phyloP scores from a whole-genome alignment of 2,888 invertebrate species.

The Anticlea derivata region DNA sequence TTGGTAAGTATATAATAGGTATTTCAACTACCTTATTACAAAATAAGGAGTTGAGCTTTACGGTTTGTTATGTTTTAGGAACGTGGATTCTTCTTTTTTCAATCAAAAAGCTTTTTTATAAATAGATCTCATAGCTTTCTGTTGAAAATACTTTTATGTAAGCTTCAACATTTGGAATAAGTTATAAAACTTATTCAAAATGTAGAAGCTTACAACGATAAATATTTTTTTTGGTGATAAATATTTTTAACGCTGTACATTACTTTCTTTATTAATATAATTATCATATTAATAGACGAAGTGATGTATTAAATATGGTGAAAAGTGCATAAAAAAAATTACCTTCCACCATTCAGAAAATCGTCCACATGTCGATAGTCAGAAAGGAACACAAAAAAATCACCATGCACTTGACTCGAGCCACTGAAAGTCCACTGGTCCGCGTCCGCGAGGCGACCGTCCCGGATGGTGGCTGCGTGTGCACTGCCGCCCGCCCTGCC shows the following conservation, averaged over 20 bases:
- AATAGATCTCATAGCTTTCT: too few species aligned
- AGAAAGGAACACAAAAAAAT: constrained; percentile 28
- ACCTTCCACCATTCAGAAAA: constrained; percentile 11
- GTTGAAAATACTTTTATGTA: too few species aligned
- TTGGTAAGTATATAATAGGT: constrained; percentile 14
- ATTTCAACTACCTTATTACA: not conserved
- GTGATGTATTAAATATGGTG: too few species aligned
- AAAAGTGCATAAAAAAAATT: not conserved
- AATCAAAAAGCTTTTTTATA: too few species aligned
- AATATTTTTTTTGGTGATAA: too few species aligned
- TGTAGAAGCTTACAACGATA: too few species aligned
- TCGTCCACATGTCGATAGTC: not conserved
- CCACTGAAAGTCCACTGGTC: constrained; percentile 46
- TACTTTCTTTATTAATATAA: too few species aligned
- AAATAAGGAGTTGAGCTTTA: constrained; percentile 2
- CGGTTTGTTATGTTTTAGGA: not conserved
- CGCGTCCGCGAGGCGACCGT: constrained; percentile 58
- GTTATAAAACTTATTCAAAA: too few species aligned
- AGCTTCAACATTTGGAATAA: too few species aligned
- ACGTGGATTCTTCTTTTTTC: too few species aligned
- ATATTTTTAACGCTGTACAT: too few species aligned
- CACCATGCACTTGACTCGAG: constrained; percentile 52
- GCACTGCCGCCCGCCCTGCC: constrained; percentile 70
- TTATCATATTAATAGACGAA: too few species aligned
- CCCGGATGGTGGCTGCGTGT: constrained; percentile 57